These are phyloP conservation scores for Danio kyathit DNA, from an alignment of 2,797 vertebrate species.

Conservation along the genomic window DNA sequence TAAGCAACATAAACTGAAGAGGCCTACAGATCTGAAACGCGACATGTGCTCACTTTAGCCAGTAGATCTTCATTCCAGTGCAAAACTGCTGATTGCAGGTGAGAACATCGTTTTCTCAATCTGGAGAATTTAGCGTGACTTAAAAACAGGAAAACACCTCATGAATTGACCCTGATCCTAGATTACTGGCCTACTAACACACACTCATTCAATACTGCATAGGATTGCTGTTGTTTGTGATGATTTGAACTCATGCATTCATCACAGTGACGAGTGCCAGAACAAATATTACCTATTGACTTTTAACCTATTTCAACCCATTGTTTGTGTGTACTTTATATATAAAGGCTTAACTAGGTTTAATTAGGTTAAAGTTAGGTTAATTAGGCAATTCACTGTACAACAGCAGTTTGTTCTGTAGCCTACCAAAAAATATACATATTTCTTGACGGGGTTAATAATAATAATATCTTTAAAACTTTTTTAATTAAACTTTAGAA, in stretches of 20 bases:
- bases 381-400: no score
- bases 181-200: background rate
- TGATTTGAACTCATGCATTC: background rate
- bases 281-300: background rate
- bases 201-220: background rate
- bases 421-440: no score
- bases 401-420: no score
- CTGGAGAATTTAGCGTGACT: background rate
- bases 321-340: background rate
- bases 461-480: no score
- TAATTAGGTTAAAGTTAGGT: no score
- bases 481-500: no score
- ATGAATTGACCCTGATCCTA: background rate
- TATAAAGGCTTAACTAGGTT: no score
- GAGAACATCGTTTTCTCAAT: background rate
- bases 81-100: background rate
- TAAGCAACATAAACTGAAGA: background rate
- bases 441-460: no score
- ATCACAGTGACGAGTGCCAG: background rate
- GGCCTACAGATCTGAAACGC: background rate
- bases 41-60: background rate
- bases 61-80: slow-evolving; percentile 66
- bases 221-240: background rate
- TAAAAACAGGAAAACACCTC: background rate
- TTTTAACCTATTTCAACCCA: background rate